Evolutionary conservation across 2,888 invertebrate genomes (phyloP), one percentile per base, ranked within the genome.

Genomic region (Notodonta ziczac): DNA sequence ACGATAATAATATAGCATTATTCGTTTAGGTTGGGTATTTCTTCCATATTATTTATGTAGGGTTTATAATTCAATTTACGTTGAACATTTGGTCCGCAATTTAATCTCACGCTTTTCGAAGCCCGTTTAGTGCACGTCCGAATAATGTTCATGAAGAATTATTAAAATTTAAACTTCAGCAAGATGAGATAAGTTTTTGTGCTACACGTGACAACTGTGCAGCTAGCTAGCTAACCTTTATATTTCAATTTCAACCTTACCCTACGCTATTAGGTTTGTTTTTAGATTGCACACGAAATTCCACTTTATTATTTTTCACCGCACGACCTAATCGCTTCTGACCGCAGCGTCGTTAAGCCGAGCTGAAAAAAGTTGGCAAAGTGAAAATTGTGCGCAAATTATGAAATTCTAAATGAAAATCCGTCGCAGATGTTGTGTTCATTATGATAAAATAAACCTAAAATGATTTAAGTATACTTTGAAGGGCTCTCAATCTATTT

Each of bases 241-340:
- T 40, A 1, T 7, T 35, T 39, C 13, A 55, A 55, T 39, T 16
- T 55, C 55, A 55, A 40, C 55, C 14, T 40, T 40, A 40, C 13
- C 0, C 3, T 8, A 8, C 8, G 9, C 9, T 4, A 7, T 55
- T 55, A 55, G 40, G 40, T 14, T 40, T 39, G 4, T 9, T 9
- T 16, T 55, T 14, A 55, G 40, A 8, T 55, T 14, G 55, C 4
- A 55, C 1, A 9, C n/a, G 3, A 4, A n/a, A 16, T 5, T 40
- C 39, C 55, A 40, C 14, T 55, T 55, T 55, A 55, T 55, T 55
- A 55, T 55, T 14, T 40, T 55, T 40, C 12, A 55, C 6, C 16
- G 55, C 35, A 14, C 35, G 52, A 40, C 12, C 55, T 55, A 55
- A 40, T 55, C 55, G 55, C 55, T 40, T 40, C 14, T n/a, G 55